phyloP scores from a whole-genome alignment of 1,140 invertebrate genomes.

The Chlorops oryzae region DNA sequence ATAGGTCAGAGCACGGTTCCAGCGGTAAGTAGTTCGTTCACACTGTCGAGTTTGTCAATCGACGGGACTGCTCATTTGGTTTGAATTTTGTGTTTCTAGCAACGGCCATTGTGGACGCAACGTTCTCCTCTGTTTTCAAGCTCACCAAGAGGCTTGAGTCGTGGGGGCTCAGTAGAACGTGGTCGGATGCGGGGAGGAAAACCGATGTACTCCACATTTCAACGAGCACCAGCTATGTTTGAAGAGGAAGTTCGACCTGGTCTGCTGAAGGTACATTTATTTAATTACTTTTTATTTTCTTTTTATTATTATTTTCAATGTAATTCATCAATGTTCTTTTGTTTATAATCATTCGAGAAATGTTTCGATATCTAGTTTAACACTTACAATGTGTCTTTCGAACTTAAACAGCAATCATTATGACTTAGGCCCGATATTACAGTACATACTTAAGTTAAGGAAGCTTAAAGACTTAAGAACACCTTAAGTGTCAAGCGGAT shows the following conservation, averaged over 20 bases:
- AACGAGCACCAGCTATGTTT: slow-evolving; percentile 34
- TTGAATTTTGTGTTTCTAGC: slow-evolving; percentile 13
- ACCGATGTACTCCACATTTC: slow-evolving; percentile 45
- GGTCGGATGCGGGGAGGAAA: slow-evolving; percentile 54
- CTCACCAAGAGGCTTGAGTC: slow-evolving; percentile 48
- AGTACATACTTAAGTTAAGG: too few species aligned
- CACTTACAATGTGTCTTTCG: too few species aligned
- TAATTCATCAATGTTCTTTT: too few species aligned
- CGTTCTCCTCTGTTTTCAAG: slow-evolving; percentile 44
- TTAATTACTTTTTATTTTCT: slow-evolving; percentile 2
- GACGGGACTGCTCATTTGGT: background rate
- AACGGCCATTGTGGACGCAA: slow-evolving; percentile 54
- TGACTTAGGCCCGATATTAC: too few species aligned
- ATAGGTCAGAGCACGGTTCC: slow-evolving; percentile 19
- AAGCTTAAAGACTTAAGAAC: too few species aligned
- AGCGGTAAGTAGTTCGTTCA: slow-evolving; percentile 4
- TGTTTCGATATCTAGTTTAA: too few species aligned
- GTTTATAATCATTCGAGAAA: too few species aligned
- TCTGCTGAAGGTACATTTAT: slow-evolving; percentile 26
- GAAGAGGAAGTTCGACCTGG: slow-evolving; percentile 27
- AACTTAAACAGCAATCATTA: too few species aligned
- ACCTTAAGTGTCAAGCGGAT: too few species aligned
- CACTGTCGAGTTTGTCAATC: background rate
- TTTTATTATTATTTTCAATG: background rate
- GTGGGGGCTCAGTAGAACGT: slow-evolving; percentile 53